Percentiles rank a stretch among this genome's conserved stretches.
phyloP scores from a whole-genome alignment of 2,797 vertebrate genomes.

The Coranthus polyacanthus region DNA sequence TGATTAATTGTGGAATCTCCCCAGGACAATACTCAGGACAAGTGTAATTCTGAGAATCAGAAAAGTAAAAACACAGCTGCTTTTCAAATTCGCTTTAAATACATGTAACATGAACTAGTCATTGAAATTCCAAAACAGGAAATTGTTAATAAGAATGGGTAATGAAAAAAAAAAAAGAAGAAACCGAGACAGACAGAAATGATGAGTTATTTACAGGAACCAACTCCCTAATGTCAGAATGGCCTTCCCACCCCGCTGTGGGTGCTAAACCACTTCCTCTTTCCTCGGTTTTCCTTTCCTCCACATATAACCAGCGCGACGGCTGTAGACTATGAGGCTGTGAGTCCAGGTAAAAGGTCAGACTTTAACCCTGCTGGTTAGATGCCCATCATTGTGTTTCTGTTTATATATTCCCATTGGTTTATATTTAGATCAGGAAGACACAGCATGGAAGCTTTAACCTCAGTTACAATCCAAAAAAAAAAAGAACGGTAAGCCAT shows the following conservation, averaged over 20 bases:
- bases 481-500: slow-evolving; percentile 34
- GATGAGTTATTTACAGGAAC: slow-evolving; percentile 57
- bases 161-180: slow-evolving; percentile 34
- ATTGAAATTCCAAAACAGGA: slow-evolving; percentile 40
- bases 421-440: slow-evolving; percentile 74
- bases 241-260: slow-evolving; percentile 27
- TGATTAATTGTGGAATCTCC: slow-evolving; percentile 46
- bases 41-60: not conserved
- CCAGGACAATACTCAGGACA: slow-evolving; percentile 6
- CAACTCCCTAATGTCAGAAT: slow-evolving; percentile 2
- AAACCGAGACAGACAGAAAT: slow-evolving; percentile 49
- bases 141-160: slow-evolving; percentile 6
- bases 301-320: slow-evolving; percentile 9
- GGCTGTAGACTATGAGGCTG: slow-evolving; percentile 18
- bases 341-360: slow-evolving; percentile 73
- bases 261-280: slow-evolving; percentile 62
- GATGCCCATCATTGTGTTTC: slow-evolving; percentile 70
- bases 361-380: slow-evolving; percentile 44
- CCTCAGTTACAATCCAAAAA: slow-evolving; percentile 33
- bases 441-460: slow-evolving; percentile 37
- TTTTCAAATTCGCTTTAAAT: slow-evolving; percentile 22
- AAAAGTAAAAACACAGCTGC: slow-evolving; percentile 2
- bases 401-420: slow-evolving; percentile 65
- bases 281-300: slow-evolving; percentile 51
- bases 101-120: slow-evolving; percentile 23